These are phyloP conservation scores for Drosophila austrosaltans DNA, from an alignment of 2,888 invertebrate species.

Conservation along the genomic window DNA sequence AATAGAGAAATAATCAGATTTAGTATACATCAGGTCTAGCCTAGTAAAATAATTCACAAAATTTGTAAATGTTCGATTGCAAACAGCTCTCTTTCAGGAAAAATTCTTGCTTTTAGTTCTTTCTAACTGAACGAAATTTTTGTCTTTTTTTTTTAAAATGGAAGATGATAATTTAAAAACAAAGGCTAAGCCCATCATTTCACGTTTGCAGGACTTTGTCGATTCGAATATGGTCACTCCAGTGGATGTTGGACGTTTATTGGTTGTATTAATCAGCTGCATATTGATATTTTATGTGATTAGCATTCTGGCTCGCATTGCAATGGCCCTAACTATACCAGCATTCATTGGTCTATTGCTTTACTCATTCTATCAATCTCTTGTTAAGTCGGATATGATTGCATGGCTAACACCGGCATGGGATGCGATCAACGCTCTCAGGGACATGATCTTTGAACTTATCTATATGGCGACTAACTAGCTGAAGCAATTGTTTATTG, in stretches of 20 bases:
- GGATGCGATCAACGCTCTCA: not conserved
- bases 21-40: not conserved
- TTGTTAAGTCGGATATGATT: conserved; percentile 1
- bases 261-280: conserved; percentile 11
- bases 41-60: not conserved
- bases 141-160: not conserved
- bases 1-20: not conserved
- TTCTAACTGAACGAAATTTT: not conserved
- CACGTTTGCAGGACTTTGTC: not conserved
- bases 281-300: conserved; percentile 21
- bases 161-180: conserved; percentile 1
- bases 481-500: not conserved
- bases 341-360: conserved; percentile 5
- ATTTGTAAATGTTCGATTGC: not conserved
- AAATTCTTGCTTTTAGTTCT: not conserved
- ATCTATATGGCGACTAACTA: not conserved
- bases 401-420: conserved; percentile 15
- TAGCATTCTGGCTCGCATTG: conserved; percentile 27
- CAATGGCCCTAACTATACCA: conserved; percentile 11
- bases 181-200: not conserved
- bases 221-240: not conserved
- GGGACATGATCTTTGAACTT: not conserved
- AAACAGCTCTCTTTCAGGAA: not conserved
- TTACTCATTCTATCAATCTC: conserved; percentile 17
- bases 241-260: conserved; percentile 13